These are phyloP conservation scores for Aporophyla nigra DNA, from an alignment of 2,888 invertebrate genomes.

Conservation along the genomic window DNA sequence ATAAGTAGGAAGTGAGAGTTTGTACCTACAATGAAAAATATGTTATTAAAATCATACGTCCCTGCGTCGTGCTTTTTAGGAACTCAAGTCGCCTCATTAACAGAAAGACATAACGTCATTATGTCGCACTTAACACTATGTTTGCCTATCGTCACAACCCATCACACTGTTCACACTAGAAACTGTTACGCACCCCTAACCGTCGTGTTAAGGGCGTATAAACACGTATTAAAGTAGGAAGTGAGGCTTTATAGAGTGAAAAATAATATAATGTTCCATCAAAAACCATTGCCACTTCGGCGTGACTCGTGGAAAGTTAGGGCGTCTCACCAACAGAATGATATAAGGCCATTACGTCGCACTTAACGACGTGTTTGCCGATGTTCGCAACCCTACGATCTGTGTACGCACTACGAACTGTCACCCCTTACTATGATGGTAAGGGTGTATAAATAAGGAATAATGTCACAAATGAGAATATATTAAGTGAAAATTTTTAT, in stretches of 20 bases:
- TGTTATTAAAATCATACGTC: slow-evolving; percentile 2
- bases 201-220: slow-evolving; percentile 14
- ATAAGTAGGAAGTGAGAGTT: slow-evolving; percentile 5
- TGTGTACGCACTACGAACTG: slow-evolving; percentile 35
- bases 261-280: neutral
- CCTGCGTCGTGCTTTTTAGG: neutral
- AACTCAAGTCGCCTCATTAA: neutral
- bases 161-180: slow-evolving; percentile 32
- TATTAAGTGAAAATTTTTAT: neutral
- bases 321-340: slow-evolving; percentile 42
- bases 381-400: slow-evolving; percentile 59
- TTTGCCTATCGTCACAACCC: slow-evolving; percentile 71
- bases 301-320: neutral
- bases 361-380: slow-evolving; percentile 79
- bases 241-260: neutral
- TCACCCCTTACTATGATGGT: slow-evolving; percentile 18
- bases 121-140: slow-evolving; percentile 78
- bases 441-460: slow-evolving; percentile 15
- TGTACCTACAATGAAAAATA: too few relatives aligned
- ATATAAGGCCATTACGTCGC: slow-evolving; percentile 76
- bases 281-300: slow-evolving; percentile 8
- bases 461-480: neutral
- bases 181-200: slow-evolving; percentile 28
- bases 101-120: slow-evolving; percentile 74
- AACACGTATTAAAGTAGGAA: slow-evolving; percentile 29